These are phyloP conservation scores for Cataglyphis livida DNA, from an alignment of 2,888 invertebrate genomes.

Conservation along the genomic window DNA sequence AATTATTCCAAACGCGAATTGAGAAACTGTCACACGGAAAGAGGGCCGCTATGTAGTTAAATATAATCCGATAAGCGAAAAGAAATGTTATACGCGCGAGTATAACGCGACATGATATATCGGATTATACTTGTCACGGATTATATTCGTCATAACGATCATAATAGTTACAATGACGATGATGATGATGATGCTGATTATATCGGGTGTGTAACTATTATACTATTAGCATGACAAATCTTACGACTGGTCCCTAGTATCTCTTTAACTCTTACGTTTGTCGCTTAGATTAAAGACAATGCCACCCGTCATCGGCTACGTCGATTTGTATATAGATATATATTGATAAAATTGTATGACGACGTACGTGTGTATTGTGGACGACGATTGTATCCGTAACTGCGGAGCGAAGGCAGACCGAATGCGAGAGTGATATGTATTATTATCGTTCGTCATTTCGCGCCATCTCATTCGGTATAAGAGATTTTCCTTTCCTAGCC, in stretches of 20 bases:
- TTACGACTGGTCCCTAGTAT: constrained; percentile 82
- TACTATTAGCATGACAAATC: constrained; percentile 81
- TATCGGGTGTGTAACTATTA: constrained; percentile 80
- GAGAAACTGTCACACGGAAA: constrained; percentile 73
- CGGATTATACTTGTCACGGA: constrained; percentile 28
- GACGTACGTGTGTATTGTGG: constrained; percentile 64
- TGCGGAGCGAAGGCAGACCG: constrained; percentile 64
- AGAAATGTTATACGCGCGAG: background rate
- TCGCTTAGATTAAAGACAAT: constrained; percentile 75
- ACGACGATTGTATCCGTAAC: constrained; percentile 68
- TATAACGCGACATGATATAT: constrained; percentile 7
- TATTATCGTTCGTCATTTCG: constrained; percentile 10
- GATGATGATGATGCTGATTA: constrained; percentile 58
- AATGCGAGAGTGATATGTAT: constrained; percentile 53
- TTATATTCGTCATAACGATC: constrained; percentile 63
- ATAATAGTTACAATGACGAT: constrained; percentile 59
- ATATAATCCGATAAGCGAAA: constrained; percentile 50
- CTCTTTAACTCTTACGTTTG: constrained; percentile 78
- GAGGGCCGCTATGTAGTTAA: constrained; percentile 59
- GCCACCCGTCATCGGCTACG: constrained; percentile 68
- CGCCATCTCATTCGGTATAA: constrained; percentile 20
- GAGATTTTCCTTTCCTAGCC: constrained; percentile 38
- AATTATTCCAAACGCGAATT: constrained; percentile 78
- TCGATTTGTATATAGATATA: constrained; percentile 75
- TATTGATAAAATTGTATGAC: constrained; percentile 69